A percentile compares a stretch with the other conserved stretches of the same genome.
Conservation (phyloP, 2,113 vertebrate genomes). For the Gnathonemus echidnorhynchus region DNA sequence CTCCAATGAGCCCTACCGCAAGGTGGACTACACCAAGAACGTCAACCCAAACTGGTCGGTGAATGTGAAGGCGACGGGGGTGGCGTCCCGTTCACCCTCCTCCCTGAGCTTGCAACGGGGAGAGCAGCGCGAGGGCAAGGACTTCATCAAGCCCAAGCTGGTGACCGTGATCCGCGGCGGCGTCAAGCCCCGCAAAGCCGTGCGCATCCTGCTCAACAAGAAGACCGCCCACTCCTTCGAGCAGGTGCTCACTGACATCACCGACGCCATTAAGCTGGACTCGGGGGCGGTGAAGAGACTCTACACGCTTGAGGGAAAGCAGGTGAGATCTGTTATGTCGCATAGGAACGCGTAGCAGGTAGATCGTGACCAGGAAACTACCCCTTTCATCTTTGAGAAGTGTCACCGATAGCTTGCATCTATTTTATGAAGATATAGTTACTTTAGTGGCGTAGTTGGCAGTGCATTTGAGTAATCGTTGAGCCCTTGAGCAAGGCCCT, state of each 20-base stretch:
- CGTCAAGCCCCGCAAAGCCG: slow-evolving; percentile 91
- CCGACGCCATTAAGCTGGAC: slow-evolving; percentile 94
- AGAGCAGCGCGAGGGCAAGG: slow-evolving; percentile 79
- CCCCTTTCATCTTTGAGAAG: background rate
- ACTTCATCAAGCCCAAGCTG: slow-evolving; percentile 93
- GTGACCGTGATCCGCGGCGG: slow-evolving; percentile 96
- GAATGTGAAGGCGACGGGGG: slow-evolving; percentile 71
- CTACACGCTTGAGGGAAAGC: slow-evolving; percentile 90
- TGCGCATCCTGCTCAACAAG: slow-evolving; percentile 92
- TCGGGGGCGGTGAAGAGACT: slow-evolving; percentile 89
- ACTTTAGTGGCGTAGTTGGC: background rate
- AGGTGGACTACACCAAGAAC: slow-evolving; percentile 92
- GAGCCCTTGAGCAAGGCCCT: background rate
- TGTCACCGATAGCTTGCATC: background rate
- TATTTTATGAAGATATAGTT: background rate
- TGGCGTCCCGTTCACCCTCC: slow-evolving; percentile 65
- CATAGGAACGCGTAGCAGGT: background rate
- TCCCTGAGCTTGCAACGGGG: slow-evolving; percentile 63
- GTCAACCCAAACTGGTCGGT: slow-evolving; percentile 95
- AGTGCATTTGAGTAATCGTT: background rate
- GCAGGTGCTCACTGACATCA: slow-evolving; percentile 94
- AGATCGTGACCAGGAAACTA: too few species aligned
- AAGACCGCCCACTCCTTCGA: slow-evolving; percentile 98
- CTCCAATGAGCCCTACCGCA: slow-evolving; percentile 85
- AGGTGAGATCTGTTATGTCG: slow-evolving; percentile 63